Base-by-base conservation (phyloP, 2,888 invertebrate genomes). In the Patella pellucida region DNA sequence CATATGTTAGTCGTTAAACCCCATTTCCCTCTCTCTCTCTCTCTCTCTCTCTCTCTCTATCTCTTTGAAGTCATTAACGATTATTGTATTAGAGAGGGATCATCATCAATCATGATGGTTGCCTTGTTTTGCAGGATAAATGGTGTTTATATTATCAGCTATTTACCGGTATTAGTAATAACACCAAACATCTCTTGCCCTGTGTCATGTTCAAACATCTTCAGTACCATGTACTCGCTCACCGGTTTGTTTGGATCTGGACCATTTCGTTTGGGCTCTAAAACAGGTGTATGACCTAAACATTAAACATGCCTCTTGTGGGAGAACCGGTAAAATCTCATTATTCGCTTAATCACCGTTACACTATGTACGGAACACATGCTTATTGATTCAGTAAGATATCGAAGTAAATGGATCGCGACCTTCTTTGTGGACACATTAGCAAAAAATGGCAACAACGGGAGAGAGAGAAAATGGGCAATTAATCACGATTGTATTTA, bases 161-260 rank as follows among this genome's bases (percentile, higher is more conserved):
- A 41, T 41, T 41, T 41, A 41, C 0, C 41, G 41, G 41, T 41
- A 41, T 9, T 41, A 41, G 41, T 41, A 41, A 41, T 41, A 41
- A 41, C 41, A 41, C 41, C 41, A 41, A 41, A 7, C 41, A 41
- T 41, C 7, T 41, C 41, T 41, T 7, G 41, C 41, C 41, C 41
- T 41, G 41, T 41, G 41, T 41, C 41, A 41, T 41, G 41, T 41
- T 41, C 41, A 41, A 41, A 41, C 41, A 41, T 41, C 41, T 41
- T 41, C 9, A 41, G 41, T 41, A 41, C 41, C 41, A 19, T 62
- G 62, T 62, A 62, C 62, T 62, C 23, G 62, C 12, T 62, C 62
- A 62, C 62, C 62, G 62, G 62, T 62, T 62, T 62, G 62, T 62
- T 62, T 62, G 62, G 62, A 62, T 62, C 23, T 62, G 62, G 62